Percentiles rank a stretch among this genome's conserved stretches.
These are phyloP conservation scores for Eupithecia insigniata DNA, from an alignment of 2,888 invertebrate genomes.

Conservation along the genomic window DNA sequence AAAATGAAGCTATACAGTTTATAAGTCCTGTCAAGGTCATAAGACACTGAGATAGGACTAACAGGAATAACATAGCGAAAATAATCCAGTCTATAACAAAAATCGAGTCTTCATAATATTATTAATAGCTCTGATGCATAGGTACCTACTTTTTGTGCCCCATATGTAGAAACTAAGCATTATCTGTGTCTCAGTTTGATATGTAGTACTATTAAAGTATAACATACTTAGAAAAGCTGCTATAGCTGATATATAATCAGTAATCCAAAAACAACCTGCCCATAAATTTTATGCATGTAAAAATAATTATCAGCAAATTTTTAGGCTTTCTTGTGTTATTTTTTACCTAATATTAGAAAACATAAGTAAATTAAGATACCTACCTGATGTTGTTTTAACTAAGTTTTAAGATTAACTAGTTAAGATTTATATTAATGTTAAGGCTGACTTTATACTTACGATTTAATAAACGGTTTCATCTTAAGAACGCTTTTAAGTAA, in stretches of 20 bases:
- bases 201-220: neutral
- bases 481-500: neutral
- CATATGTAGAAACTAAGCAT: neutral
- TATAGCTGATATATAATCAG: neutral
- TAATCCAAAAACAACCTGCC: neutral
- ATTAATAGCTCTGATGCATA: neutral
- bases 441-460: conserved; percentile 50
- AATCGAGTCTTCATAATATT: neutral
- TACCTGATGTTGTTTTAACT: conserved; percentile 26
- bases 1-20: neutral
- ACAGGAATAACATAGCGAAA: neutral
- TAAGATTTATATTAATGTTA: conserved; percentile 38
- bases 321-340: neutral
- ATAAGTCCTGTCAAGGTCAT: neutral
- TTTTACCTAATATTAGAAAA: conserved; percentile 1
- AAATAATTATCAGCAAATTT: neutral
- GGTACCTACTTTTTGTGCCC: neutral
- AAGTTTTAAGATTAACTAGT: conserved; percentile 36
- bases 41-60: neutral
- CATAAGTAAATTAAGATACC: conserved; percentile 29
- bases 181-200: neutral
- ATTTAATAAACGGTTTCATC: conserved; percentile 48
- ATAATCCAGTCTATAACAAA: neutral
- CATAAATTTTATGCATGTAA: neutral
- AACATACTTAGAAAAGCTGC: neutral